Conservation (phyloP, 2,113 vertebrate genomes). For the Phocoena sinus region DNA sequence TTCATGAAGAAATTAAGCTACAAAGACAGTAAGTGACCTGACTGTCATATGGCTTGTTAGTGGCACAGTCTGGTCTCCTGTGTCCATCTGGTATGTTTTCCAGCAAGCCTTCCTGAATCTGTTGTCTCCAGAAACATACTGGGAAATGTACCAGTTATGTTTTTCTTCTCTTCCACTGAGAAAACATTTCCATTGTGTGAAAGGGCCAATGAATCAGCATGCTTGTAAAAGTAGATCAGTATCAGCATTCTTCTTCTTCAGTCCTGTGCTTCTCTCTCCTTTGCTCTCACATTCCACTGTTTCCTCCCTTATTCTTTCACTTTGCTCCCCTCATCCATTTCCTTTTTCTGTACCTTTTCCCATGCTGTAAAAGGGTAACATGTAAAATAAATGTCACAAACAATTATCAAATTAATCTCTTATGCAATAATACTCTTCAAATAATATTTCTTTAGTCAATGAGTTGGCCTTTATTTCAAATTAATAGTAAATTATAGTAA, state of each 20-base stretch:
- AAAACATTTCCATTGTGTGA: neutral
- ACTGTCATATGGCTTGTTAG: neutral
- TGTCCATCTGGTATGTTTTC: neutral
- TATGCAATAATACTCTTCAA: neutral
- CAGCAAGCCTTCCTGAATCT: neutral
- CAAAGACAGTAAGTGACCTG: neutral
- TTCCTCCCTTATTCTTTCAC: neutral
- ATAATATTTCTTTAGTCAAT: neutral
- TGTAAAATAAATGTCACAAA: neutral
- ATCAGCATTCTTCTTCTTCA: neutral
- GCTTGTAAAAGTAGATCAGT: neutral
- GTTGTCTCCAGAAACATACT: neutral
- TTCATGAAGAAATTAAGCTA: neutral
- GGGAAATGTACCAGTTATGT: neutral
- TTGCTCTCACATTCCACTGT: neutral
- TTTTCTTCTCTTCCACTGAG: neutral
- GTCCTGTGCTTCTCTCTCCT: neutral
- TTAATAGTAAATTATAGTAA: conserved; percentile 10
- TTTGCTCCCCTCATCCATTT: neutral
- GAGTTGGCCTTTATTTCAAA: conserved; percentile 17
- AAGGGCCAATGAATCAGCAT: neutral
- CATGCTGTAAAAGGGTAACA: neutral
- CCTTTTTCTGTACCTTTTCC: neutral
- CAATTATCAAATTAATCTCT: conserved; percentile 16
- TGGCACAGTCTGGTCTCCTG: neutral